Base-by-base conservation (phyloP, 2,797 vertebrate species). In the Pseudomugil tenellus region DNA sequence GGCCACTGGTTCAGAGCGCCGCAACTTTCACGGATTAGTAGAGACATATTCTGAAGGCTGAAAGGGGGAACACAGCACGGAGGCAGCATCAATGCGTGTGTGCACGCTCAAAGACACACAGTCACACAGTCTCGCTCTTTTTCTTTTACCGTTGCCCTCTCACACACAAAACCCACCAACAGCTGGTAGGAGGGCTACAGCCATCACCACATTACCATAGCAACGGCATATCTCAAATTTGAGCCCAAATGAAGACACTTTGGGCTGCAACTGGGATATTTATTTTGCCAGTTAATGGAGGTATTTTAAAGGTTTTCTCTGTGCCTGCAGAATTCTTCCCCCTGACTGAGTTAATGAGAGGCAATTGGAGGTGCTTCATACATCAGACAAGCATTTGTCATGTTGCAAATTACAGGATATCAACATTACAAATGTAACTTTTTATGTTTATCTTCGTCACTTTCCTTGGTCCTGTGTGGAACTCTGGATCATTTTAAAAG, bases 11-110 rank as follows among this genome's bases (percentile, higher is more conserved):
- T 98, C 95, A 96, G 96, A 96, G 96, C 95, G 93, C 96, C 93
- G 94, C 95, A 98, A 98, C 96, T 96, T 97, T 97, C 95, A 97
- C 96, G 96, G 97, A 98, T 98, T 98, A 98, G 96, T 95, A 96
- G 96, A 97, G 96, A 96, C 95, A 95, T 96, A 96, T 98, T 98
- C 96, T 97, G 95, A 93, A 94, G 90, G 7, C 80, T 97, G 96
- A 98, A 99, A 98, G 94, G 91, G 92, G 91, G 93, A 95, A 95
- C 96, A 96, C 96, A 99, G 98, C 97, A 95, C 96, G 97, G 94
- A 95, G 96, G 97, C 95, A 93, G 95, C 96, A 96, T 97, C 96
- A 97, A 98, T 98, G 94, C 95, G 93, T 94, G 84, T 85, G 89
- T 91, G 91, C 92, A 88, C 84, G 79, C 87, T 87, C 86, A 77